These are phyloP conservation scores for Meloidogyne exigua DNA, from an alignment of 1,140 invertebrate species.

Conservation along the genomic window DNA sequence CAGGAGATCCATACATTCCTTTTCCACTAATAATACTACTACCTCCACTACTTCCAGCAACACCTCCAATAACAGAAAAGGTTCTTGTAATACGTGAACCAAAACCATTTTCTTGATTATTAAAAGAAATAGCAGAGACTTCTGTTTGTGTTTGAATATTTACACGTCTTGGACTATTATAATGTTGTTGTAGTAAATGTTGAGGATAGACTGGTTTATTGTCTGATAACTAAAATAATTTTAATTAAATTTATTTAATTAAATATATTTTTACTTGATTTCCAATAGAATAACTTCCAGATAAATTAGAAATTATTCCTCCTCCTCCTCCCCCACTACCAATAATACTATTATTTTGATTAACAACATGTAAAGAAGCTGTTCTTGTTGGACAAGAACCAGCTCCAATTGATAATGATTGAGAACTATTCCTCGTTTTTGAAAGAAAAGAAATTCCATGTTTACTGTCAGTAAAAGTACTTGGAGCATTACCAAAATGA, in stretches of 20 bases:
- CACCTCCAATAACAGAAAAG: constrained; percentile 51
- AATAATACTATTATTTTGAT: constrained; percentile 30
- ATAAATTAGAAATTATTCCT: not conserved
- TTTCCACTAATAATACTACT: not conserved
- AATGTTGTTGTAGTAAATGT: not conserved
- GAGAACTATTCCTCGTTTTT: constrained; percentile 58
- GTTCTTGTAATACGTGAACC: constrained; percentile 46
- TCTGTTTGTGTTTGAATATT: constrained; percentile 53
- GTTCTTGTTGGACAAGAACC: constrained; percentile 49
- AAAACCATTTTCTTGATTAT: constrained; percentile 5
- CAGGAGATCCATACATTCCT: not conserved
- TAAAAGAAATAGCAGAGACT: not conserved
- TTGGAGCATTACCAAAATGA: constrained; percentile 70
- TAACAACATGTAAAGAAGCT: constrained; percentile 50
- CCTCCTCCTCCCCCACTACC: not conserved
- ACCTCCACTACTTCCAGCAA: not conserved
- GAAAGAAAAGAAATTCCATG: constrained; percentile 50
- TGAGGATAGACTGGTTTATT: not conserved
- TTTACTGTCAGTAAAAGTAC: constrained; percentile 57
- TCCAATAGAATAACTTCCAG: not conserved
- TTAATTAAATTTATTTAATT: not conserved
- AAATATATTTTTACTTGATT: not conserved
- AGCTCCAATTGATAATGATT: constrained; percentile 71
- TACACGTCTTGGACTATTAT: constrained; percentile 30
- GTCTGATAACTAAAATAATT: not conserved